phyloP scores from a whole-genome alignment of 2,797 vertebrate species.

The Leptatherina wallacei region DNA sequence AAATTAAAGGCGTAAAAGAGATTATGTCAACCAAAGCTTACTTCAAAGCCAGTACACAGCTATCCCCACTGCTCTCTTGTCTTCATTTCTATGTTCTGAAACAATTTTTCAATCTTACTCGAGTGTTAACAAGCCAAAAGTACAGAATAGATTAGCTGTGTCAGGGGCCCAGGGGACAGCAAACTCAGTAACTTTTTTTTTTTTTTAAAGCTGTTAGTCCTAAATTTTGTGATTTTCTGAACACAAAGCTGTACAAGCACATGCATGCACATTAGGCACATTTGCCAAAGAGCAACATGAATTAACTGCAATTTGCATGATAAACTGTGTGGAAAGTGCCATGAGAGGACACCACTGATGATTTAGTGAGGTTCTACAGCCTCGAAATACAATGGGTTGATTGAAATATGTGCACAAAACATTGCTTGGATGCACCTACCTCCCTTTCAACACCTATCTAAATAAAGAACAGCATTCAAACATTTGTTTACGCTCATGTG shows the following conservation, averaged over 20 bases:
- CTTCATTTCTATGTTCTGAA: constrained; percentile 29
- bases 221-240: constrained; percentile 32
- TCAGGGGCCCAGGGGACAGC: constrained; percentile 16
- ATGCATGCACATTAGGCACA: constrained; percentile 17
- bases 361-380: constrained; percentile 51
- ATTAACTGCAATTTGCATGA: constrained; percentile 44
- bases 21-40: constrained; percentile 60
- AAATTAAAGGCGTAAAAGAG: constrained; percentile 72
- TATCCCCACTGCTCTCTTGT: constrained; percentile 14
- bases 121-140: constrained; percentile 35
- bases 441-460: constrained; percentile 59
- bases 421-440: constrained; percentile 47
- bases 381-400: constrained; percentile 12
- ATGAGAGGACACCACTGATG: constrained; percentile 32
- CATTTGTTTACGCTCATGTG: constrained; percentile 37
- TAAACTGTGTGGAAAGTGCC: constrained; percentile 40
- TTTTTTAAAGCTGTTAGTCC: constrained; percentile 12
- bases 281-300: constrained; percentile 14
- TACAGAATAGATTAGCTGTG: constrained; percentile 11
- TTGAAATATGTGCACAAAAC: constrained; percentile 50
- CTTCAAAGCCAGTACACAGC: constrained; percentile 42
- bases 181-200: constrained; percentile 20
- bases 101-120: constrained; percentile 27
- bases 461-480: constrained; percentile 49
- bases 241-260: constrained; percentile 22